A percentile compares a stretch with the other conserved stretches of the same genome.
phyloP scores from a whole-genome alignment of 2,113 vertebrate genomes.

The Podarcis muralis region DNA sequence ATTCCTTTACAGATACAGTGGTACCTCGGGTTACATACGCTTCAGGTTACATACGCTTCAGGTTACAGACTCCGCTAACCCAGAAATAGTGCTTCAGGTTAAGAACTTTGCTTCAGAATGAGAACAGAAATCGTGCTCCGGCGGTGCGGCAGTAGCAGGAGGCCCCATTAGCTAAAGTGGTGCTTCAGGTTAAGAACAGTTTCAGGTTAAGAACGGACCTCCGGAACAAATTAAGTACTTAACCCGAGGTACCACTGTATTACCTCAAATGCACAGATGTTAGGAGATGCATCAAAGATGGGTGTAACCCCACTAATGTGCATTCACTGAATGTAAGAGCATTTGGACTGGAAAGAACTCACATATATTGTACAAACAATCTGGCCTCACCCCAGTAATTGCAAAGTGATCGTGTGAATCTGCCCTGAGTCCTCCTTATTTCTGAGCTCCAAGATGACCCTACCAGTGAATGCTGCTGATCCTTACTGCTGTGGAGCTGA shows the following conservation, averaged over 20 bases:
- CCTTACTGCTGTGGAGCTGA: background rate
- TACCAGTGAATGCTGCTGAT: background rate
- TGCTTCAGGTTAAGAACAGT: too few species aligned
- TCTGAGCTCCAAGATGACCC: background rate
- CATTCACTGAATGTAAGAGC: background rate
- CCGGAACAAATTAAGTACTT: too few species aligned
- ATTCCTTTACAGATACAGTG: background rate
- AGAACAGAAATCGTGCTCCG: too few species aligned
- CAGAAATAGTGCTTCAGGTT: too few species aligned
- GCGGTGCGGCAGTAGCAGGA: too few species aligned
- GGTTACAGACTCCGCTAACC: too few species aligned
- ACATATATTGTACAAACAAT: background rate
- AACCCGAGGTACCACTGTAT: too few species aligned
- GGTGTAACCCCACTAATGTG: background rate
- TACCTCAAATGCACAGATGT: background rate
- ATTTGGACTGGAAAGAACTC: background rate
- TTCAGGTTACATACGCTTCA: too few species aligned
- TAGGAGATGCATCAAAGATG: background rate
- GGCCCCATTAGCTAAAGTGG: too few species aligned
- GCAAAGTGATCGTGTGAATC: background rate
- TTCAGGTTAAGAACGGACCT: too few species aligned
- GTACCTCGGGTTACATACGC: too few species aligned
- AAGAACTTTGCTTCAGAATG: too few species aligned
- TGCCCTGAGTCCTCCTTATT: background rate
- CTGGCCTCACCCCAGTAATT: background rate